Conservation (phyloP, 2,888 invertebrate species). For the Rhingia campestris region DNA sequence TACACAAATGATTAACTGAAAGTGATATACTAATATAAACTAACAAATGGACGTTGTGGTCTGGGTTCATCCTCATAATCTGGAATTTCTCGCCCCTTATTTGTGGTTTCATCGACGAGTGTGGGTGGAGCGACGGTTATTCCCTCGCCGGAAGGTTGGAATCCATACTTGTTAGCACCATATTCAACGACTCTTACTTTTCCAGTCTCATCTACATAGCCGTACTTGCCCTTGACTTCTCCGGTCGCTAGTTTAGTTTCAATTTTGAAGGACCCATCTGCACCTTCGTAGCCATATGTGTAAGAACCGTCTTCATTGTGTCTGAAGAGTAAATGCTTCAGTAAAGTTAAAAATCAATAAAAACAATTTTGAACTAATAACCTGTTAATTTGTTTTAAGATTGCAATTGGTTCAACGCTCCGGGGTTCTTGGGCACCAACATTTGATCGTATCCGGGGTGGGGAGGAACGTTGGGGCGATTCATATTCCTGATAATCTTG, state of each 20-base stretch:
- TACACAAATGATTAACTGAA: background rate
- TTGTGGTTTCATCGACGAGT: slow-evolving; percentile 84
- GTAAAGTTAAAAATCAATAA: background rate
- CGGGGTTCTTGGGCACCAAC: slow-evolving; percentile 76
- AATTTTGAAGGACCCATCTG: slow-evolving; percentile 94
- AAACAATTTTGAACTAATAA: slow-evolving; percentile 77
- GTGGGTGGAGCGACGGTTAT: slow-evolving; percentile 89
- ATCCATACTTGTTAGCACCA: slow-evolving; percentile 93
- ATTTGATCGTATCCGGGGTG: slow-evolving; percentile 79
- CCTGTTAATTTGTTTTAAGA: slow-evolving; percentile 94
- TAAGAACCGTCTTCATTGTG: slow-evolving; percentile 95
- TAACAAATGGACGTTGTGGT: slow-evolving; percentile 80
- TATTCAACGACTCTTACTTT: slow-evolving; percentile 93
- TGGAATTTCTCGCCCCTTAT: slow-evolving; percentile 81
- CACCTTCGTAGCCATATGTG: slow-evolving; percentile 94
- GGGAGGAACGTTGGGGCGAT: slow-evolving; percentile 79
- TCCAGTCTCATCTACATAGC: slow-evolving; percentile 92
- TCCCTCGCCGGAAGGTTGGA: slow-evolving; percentile 93
- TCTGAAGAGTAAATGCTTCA: slow-evolving; percentile 81
- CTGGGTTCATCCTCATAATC: slow-evolving; percentile 83
- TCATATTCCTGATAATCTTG: slow-evolving; percentile 83
- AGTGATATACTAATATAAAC: slow-evolving; percentile 12
- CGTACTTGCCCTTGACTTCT: slow-evolving; percentile 95
- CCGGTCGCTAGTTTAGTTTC: slow-evolving; percentile 92
- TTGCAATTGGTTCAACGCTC: slow-evolving; percentile 87